These are phyloP conservation scores for Sus scrofa DNA, from an alignment of 2,113 vertebrate species.

Conservation along the genomic window DNA sequence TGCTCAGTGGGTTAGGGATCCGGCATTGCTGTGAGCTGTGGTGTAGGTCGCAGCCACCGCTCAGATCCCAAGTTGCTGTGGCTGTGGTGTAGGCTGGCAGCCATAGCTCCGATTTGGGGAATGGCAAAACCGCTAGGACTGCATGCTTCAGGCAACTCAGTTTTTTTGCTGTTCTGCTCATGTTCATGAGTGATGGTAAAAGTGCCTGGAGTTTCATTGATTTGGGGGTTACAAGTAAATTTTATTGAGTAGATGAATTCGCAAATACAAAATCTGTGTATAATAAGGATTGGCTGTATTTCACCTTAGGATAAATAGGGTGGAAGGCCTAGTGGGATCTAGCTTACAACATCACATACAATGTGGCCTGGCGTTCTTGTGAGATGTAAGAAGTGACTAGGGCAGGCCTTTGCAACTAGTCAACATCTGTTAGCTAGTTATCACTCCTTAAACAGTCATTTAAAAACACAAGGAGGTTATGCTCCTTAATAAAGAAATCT, in stretches of 20 bases:
- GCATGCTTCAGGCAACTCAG: rapidly evolving
- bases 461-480: background rate
- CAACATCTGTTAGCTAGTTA: background rate
- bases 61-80: too few relatives aligned
- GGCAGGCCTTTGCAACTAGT: background rate
- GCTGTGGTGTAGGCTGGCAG: too few relatives aligned
- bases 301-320: background rate
- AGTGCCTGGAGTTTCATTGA: background rate
- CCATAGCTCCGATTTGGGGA: too few relatives aligned
- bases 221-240: background rate
- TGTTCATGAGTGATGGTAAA: background rate
- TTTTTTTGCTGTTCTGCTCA: background rate
- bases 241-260: background rate
- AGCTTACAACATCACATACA: background rate
- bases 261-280: background rate
- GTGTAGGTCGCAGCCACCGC: too few relatives aligned
- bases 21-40: too few relatives aligned
- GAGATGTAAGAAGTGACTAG: too few relatives aligned
- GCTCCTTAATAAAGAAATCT: background rate
- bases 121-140: too few relatives aligned
- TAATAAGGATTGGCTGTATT: background rate
- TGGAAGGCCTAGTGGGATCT: background rate
- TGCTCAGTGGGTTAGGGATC: too few relatives aligned
- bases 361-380: background rate
- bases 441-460: background rate